Conservation (phyloP, 2,888 invertebrate species). For the Hypomecis punctinalis region DNA sequence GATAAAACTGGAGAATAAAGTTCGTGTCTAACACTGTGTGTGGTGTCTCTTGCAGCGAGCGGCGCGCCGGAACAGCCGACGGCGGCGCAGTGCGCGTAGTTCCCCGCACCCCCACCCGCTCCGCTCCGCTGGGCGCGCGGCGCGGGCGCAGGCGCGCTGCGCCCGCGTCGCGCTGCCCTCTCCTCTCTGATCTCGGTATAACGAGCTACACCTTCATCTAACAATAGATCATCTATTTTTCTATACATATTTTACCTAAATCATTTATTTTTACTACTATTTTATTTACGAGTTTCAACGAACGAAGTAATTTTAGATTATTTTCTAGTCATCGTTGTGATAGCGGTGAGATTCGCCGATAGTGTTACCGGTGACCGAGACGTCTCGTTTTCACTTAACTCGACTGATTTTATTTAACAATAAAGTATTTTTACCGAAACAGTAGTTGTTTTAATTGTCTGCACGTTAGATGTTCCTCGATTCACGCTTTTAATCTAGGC, state of each 20-base stretch:
- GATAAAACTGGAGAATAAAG: constrained; percentile 68
- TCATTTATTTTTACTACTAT: constrained; percentile 64
- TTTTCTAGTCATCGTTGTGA: constrained; percentile 74
- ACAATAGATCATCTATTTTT: constrained; percentile 78
- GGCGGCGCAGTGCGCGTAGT: constrained; percentile 85
- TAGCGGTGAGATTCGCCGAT: constrained; percentile 61
- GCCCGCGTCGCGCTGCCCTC: constrained; percentile 67
- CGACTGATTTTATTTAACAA: constrained; percentile 83
- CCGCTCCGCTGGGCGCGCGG: constrained; percentile 56
- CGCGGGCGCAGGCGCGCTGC: constrained; percentile 53
- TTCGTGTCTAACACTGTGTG: constrained; percentile 83
- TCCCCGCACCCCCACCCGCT: constrained; percentile 53
- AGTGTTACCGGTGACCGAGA: constrained; percentile 69
- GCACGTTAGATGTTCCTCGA: constrained; percentile 68
- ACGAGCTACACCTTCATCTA: constrained; percentile 71
- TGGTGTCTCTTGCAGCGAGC: constrained; percentile 85
- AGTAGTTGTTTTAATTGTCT: constrained; percentile 78
- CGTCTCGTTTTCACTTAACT: constrained; percentile 78
- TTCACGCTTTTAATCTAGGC: constrained; percentile 73
- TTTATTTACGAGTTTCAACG: constrained; percentile 62
- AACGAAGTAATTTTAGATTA: constrained; percentile 63
- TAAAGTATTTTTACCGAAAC: constrained; percentile 77
- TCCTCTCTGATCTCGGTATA: constrained; percentile 83
- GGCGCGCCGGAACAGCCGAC: constrained; percentile 83
- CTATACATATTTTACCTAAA: constrained; percentile 60